Base-by-base conservation (phyloP, 2,888 invertebrate species). In the Stenolophus ochropezus region DNA sequence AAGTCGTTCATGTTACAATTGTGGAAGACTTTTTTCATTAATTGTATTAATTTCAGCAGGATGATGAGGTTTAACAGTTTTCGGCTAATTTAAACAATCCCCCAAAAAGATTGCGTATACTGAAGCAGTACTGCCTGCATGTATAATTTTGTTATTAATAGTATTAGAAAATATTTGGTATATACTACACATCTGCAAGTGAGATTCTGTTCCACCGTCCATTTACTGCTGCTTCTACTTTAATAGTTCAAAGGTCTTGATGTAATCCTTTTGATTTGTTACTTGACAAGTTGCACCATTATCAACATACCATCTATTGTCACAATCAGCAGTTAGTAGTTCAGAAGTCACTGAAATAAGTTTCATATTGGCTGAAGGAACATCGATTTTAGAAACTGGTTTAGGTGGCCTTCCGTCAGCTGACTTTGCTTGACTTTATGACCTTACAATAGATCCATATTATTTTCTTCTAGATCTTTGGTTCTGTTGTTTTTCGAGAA, bases 1-100 rank as follows among this genome's bases (percentile, higher is more conserved):
- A n/a, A 11, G 33, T 8, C 58, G 23, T 27, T 77, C 77, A 23
- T 77, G 77, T 6, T 77, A 58, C 6, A 77, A 27, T 58, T 77
- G 61, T n/a, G 53, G 75, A 21, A 51, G 11, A 75, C 53, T 27
- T 20, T 71, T 47, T 16, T 16, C 47, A n/a, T 25, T 20, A 4
- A 69, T 4, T 6, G 14, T 4, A 47, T 47, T 47, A 4, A 47
- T 14, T 6, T 47, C 47, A 47, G 47, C 47, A 4, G 47, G 47
- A 47, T 47, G n/a, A n/a, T n/a, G n/a, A n/a, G n/a, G n/a, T n/a
- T n/a, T n/a, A n/a, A n/a, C n/a, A n/a, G n/a, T n/a, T n/a, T n/a
- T n/a, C n/a, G n/a, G n/a, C n/a, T n/a, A n/a, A n/a, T n/a, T n/a
- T 4, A 33, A 8, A 5, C 4, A 8, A 33, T 5, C 8, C 8